phyloP scores from a whole-genome alignment of 2,888 invertebrate genomes.

The Busseola fusca region DNA sequence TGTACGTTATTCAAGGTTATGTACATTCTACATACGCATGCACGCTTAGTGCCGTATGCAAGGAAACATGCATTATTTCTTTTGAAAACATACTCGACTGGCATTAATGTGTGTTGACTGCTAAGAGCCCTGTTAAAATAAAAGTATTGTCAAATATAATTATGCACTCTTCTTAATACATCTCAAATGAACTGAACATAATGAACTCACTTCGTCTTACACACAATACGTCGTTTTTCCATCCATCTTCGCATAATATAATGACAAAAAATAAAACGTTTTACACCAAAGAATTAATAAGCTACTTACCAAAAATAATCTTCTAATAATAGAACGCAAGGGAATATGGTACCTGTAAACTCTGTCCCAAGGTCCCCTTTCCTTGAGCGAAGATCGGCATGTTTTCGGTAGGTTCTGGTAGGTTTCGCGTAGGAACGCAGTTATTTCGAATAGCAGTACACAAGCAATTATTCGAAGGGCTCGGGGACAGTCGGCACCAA shows the following conservation, averaged over 20 bases:
- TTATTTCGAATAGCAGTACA: slow-evolving; percentile 98
- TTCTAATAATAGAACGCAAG: slow-evolving; percentile 62
- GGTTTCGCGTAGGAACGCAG: slow-evolving; percentile 98
- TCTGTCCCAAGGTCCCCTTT: slow-evolving; percentile 95
- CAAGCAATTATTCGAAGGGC: slow-evolving; percentile 97
- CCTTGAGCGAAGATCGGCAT: slow-evolving; percentile 91
- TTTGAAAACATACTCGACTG: slow-evolving; percentile 88
- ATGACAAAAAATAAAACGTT: slow-evolving; percentile 84
- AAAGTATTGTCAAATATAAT: slow-evolving; percentile 85
- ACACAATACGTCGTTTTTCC: slow-evolving; percentile 88
- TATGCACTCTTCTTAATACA: slow-evolving; percentile 81
- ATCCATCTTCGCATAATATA: slow-evolving; percentile 88
- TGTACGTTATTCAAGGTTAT: slow-evolving; percentile 76
- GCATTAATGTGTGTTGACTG: slow-evolving; percentile 89
- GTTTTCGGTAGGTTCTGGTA: slow-evolving; percentile 96
- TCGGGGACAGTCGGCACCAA: slow-evolving; percentile 95
- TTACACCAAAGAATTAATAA: slow-evolving; percentile 80
- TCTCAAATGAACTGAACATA: slow-evolving; percentile 84
- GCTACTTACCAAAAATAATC: slow-evolving; percentile 82
- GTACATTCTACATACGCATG: slow-evolving; percentile 85
- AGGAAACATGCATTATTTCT: slow-evolving; percentile 87
- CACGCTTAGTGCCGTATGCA: slow-evolving; percentile 85
- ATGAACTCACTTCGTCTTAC: slow-evolving; percentile 89
- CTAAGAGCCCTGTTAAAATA: slow-evolving; percentile 89
- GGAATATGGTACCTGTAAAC: slow-evolving; percentile 90